A percentile compares a stretch with the other conserved stretches of the same genome.
phyloP scores from a whole-genome alignment of 1,140 invertebrate species.

The Drosophila baimaii region DNA sequence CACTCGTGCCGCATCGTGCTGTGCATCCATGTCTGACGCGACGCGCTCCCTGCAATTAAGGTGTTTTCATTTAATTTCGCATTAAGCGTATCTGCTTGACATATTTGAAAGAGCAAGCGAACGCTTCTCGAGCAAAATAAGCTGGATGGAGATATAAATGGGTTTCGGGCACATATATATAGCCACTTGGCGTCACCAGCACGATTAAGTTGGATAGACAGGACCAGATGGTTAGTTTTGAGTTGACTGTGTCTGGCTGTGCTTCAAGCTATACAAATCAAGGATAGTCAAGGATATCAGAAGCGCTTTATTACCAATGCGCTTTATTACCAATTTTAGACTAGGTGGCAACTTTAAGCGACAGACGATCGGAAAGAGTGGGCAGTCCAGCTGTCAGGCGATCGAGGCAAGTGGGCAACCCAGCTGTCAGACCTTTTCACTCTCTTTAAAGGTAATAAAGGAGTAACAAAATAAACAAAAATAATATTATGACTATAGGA shows the following conservation, averaged over 20 bases:
- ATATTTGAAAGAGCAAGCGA: slow-evolving; percentile 43
- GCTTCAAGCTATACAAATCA: no score
- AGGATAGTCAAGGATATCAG: no score
- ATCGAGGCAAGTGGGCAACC: background rate
- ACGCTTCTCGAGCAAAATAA: slow-evolving; percentile 34
- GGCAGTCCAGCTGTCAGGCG: background rate
- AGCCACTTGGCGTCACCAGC: background rate
- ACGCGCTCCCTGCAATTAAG: slow-evolving; percentile 37
- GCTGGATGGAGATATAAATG: slow-evolving; percentile 17
- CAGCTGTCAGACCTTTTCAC: no score
- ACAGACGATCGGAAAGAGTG: background rate
- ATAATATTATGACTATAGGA: no score
- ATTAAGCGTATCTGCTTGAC: slow-evolving; percentile 52
- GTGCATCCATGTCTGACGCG: slow-evolving; percentile 37
- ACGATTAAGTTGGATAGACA: slow-evolving; percentile 2
- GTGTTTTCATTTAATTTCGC: slow-evolving; percentile 57
- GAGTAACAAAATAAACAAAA: no score
- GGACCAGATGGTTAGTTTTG: no score
- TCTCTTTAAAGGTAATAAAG: no score
- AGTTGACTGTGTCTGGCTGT: no score
- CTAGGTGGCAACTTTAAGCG: background rate
- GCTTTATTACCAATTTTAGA: no score
- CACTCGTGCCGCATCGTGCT: slow-evolving; percentile 13
- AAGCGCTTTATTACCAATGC: no score
- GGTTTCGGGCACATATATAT: background rate